Base-by-base conservation (phyloP, 2,888 invertebrate genomes). In the Dascillus cervinus region DNA sequence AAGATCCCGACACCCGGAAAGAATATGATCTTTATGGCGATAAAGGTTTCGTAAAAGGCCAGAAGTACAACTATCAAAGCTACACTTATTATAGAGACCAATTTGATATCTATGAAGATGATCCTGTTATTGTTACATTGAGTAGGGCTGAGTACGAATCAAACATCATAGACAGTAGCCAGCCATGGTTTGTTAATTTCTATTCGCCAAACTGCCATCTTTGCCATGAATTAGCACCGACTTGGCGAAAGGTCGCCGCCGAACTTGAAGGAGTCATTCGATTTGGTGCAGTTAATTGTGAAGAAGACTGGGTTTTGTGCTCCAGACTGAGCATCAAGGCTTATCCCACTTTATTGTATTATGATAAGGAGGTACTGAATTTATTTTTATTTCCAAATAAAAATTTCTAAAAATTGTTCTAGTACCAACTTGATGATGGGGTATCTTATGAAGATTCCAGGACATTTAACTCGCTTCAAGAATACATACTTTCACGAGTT, bases 161-260 rank as follows among this genome's bases (percentile, higher is more conserved):
- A 27, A 68, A 64, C 44, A 57, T 70, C 20, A 37, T 64, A 33
- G 63, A 67, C 38, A 71, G 73, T 15, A 75, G 75, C 29, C 82
- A 81, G 39, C 72, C 80, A 14, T 83, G 89, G 81, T 87, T 90
- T 58, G 73, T 91, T 36, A 90, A 90, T 64, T 90, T 84, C 60
- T 91, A 90, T 64, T 88, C 88, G 1, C 83, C 89, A 2, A 79
- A 80, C 56, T 90, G 90, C 55, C 79, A 81, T 11, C 89, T 89
- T 46, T 91, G 90, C 55, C 88, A 89, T 58, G 74, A 74, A 41
- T 66, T 90, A 46, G 87, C 85, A 2, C 85, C 88, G 4, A 72
- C 75, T 61, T 91, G 90, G 90, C 73, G 87, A 34, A 77, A 77
- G 53, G 59, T 91, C 36, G 86, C 88, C 6, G 71, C 75, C 47